Conservation (phyloP, 2,888 invertebrate species). For the Torymus aiolomorphi region DNA sequence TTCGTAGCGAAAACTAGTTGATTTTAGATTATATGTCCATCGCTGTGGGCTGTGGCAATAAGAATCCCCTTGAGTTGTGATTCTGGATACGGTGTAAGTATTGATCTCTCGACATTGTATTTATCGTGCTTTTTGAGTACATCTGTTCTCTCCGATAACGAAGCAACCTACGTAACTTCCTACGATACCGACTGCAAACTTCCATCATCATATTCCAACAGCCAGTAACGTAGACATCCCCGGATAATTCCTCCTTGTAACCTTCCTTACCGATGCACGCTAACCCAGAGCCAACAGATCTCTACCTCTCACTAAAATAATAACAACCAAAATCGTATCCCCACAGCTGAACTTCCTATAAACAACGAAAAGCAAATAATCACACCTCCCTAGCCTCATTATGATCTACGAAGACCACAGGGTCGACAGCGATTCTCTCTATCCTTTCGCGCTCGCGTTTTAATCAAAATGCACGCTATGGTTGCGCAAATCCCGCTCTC, state of each 20-base stretch:
- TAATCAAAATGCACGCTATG: conserved; percentile 9
- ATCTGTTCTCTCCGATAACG: not conserved
- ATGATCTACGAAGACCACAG: no score
- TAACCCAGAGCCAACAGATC: not conserved
- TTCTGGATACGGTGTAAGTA: conserved; percentile 14
- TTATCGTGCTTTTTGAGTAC: not conserved
- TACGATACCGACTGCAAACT: not conserved
- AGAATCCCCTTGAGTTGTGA: not conserved
- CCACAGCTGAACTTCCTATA: no score
- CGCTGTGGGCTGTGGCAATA: no score
- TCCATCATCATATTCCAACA: not conserved
- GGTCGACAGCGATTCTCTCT: no score
- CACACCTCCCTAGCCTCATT: no score
- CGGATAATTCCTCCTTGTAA: not conserved
- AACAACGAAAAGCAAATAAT: no score
- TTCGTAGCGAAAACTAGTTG: no score
- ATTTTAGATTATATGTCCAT: no score
- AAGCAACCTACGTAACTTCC: not conserved
- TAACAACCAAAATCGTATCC: no score
- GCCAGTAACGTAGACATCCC: conserved; percentile 27
- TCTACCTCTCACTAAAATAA: not conserved
- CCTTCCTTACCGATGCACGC: conserved; percentile 1
- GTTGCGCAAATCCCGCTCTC: conserved; percentile 44
- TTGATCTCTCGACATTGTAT: conserved; percentile 27
- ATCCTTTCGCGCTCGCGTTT: not conserved